Evolutionary conservation across 92 coral and sea anemone genomes (phyloP), one percentile per base, ranked within the genome.

Genomic region (Parazoanthus atlanticus): DNA sequence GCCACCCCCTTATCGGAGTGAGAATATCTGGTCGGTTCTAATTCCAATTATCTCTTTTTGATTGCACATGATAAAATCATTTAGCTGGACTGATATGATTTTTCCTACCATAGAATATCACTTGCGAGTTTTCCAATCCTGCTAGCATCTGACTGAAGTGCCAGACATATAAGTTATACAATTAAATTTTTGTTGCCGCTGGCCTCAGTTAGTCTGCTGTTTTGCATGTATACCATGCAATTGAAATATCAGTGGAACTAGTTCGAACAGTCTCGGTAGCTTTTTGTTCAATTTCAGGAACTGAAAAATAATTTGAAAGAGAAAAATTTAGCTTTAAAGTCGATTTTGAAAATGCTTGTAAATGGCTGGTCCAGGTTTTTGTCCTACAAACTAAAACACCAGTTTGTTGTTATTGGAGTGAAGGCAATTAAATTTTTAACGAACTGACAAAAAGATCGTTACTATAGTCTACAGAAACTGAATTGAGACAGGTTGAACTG

Each of bases 401-500:
- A 75, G 79, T 75, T 71, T 36, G 43, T 73, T 73, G 76, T 75
- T 75, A 36, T 75, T 8, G 79, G 79, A n/a, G 28, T 36, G n/a
- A 21, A 15, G 79, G 40, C 5, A 75, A 33, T 75, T 26, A 75
- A 36, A 75, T 1, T 6, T 46, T 75, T 75, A 75, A 75, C 79
- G 52, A 36, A 75, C 79, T 36, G 79, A 34, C 49, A 17, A 33
- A 32, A 74, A 75, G 34, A 36, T 32, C 43, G 79, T 61, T 61
- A 61, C 28, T 61, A 61, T 21, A 61, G 69, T 21, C 69, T 61
- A 61, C 69, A 61, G 8, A 61, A 61, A 61, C 69, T 5, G 69
- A 61, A 61, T 61, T 25, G 28, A 61, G 26, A 9, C n/a, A 61
- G 69, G 69, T 61, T 61, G 28, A 61, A 61, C 49, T 46, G 13